Conservation (phyloP, 2,113 vertebrate species). For the Corythornis madagascariensis region DNA sequence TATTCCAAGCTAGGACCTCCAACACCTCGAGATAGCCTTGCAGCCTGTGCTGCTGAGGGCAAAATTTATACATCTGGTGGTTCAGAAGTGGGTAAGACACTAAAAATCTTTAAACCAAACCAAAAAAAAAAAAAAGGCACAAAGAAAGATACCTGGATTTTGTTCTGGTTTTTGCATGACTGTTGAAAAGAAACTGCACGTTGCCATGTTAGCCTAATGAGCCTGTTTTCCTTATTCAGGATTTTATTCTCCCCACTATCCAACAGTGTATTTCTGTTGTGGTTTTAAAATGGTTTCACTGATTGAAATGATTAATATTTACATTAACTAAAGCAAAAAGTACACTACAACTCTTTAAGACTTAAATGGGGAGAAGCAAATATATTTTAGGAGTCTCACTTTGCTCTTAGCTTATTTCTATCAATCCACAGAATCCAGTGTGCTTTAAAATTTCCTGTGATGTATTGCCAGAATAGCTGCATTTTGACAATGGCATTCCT, state of each 20-base stretch:
- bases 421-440: background rate
- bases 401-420: background rate
- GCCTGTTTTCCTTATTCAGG: background rate
- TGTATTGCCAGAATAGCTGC: background rate
- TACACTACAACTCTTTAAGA: background rate
- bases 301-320: background rate
- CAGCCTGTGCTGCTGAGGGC: constrained; percentile 93
- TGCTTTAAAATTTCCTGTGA: background rate
- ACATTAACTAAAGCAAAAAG: background rate
- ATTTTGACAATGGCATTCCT: background rate
- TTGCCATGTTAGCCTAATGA: constrained; percentile 31
- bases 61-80: constrained; percentile 98
- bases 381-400: background rate
- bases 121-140: constrained; percentile 4
- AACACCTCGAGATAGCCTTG: constrained; percentile 93
- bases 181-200: constrained; percentile 51
- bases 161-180: constrained; percentile 62
- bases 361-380: background rate
- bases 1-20: constrained; percentile 97
- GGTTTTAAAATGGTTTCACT: constrained; percentile 6
- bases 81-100: constrained; percentile 94
- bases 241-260: background rate
- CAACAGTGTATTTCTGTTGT: background rate
- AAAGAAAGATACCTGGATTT: constrained; percentile 25
- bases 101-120: constrained; percentile 69